phyloP scores from a whole-genome alignment of 2,113 vertebrate species.

The Anolis sagrei region DNA sequence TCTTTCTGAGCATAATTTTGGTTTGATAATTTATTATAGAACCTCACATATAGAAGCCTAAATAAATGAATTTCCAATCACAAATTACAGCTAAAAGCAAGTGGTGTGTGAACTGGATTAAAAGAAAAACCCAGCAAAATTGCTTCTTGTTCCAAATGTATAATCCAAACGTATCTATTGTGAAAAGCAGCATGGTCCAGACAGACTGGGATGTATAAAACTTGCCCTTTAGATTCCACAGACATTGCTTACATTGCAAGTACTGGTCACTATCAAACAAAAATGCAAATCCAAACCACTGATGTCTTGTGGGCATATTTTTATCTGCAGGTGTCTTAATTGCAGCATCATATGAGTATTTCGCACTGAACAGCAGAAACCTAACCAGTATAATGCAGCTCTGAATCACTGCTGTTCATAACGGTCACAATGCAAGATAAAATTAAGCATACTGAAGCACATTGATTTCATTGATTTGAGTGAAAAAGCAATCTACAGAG shows the following conservation, averaged over 20 bases:
- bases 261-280: neutral
- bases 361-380: too few relatives aligned
- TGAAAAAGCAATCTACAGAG: neutral
- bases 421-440: too few relatives aligned
- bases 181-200: neutral
- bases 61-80: too few relatives aligned
- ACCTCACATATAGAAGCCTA: too few relatives aligned
- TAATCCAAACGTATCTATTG: neutral
- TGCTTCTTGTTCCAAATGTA: neutral
- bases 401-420: too few relatives aligned
- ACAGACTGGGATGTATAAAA: neutral
- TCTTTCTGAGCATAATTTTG: too few relatives aligned
- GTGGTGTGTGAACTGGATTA: neutral
- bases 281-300: neutral
- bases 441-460: neutral
- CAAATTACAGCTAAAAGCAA: too few relatives aligned
- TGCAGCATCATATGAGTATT: neutral
- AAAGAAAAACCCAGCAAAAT: neutral
- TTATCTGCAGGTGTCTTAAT: neutral
- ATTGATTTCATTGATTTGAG: constrained; percentile 16
- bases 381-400: too few relatives aligned
- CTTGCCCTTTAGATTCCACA: neutral
- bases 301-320: neutral
- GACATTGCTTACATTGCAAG: neutral
- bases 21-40: too few relatives aligned